Base-by-base conservation (phyloP, 2,888 invertebrate genomes). In the Tinea pellionella region DNA sequence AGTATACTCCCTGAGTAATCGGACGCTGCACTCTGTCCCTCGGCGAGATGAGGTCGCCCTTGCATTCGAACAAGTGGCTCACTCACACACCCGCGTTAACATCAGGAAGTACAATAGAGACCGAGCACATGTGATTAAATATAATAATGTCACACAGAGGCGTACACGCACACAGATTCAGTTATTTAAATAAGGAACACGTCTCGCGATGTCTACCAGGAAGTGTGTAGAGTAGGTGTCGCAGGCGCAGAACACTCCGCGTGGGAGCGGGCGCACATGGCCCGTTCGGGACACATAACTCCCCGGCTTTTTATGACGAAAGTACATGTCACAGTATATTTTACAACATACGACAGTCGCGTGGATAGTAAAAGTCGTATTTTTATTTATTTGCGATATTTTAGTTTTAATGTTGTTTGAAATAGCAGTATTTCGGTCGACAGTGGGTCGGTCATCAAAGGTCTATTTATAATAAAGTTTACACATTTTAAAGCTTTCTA, bases 261-360 rank as follows among this genome's bases (percentile, higher is more conserved):
- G 86, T 87, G 86, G 86, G 86, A 87, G 79, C 83, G 85, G 73
- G 78, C 78, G 83, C 85, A 85, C 84, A 86, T 85, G 86, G 85
- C 84, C 78, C 78, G 79, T 80, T 82, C 80, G 85, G 84, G 83
- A 82, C 82, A 78, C 80, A 61, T 78, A 78, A 82, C 80, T 78
- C 83, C 82, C 83, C 80, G 81, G 75, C 69, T 81, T 85, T 84
- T 85, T 83, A 84, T 76, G 77, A 82, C 74, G 72, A 70, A 65
- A 71, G 73, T 68, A 47, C 15, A 73, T 75, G 70, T 73, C 73
- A 73, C 70, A 69, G 66, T 66, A 71, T 70, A 68, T 72, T 69
- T 69, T 59, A 61, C 56, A 51, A 51, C 37, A 19, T 16, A 51
- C 57, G 57, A 60, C 59, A 41, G 47, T 59, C 59, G 43, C 59